Percentiles rank a stretch among this genome's conserved stretches.
phyloP scores from a whole-genome alignment of 1,140 invertebrate genomes.

The Phymorhynchus buccinoides region DNA sequence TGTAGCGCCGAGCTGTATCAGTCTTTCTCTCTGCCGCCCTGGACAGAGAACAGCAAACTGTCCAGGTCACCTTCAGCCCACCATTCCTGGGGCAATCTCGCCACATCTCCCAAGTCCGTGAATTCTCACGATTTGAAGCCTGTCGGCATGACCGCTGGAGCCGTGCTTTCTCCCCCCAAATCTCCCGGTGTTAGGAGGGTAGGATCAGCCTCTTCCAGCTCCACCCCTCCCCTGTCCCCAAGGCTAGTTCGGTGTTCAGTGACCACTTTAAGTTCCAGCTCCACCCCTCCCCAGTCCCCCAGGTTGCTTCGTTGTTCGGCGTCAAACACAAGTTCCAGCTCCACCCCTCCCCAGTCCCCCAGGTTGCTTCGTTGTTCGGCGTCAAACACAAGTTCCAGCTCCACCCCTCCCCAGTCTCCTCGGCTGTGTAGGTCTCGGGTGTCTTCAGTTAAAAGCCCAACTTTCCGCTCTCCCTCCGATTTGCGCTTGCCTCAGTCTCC shows the following conservation, averaged over 20 bases:
- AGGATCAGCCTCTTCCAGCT: not conserved
- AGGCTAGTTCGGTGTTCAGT: not conserved
- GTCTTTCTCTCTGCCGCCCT: constrained; percentile 41
- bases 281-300: constrained; percentile 29
- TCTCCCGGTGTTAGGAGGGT: constrained; percentile 9
- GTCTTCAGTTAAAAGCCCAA: not conserved
- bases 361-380: not conserved
- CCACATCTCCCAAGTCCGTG: not conserved
- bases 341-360: constrained; percentile 29
- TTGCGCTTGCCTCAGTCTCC: constrained; percentile 25
- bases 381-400: not conserved
- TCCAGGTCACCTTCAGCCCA: constrained; percentile 22
- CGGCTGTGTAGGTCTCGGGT: not conserved
- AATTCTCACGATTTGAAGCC: constrained; percentile 7
- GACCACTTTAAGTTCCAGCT: not conserved
- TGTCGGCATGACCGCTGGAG: not conserved
- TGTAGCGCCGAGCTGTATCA: constrained; percentile 41
- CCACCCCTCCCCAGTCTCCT: constrained; percentile 30
- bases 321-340: not conserved
- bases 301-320: not conserved
- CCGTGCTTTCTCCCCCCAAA: not conserved
- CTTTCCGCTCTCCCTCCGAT: constrained; percentile 7
- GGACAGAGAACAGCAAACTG: not conserved
- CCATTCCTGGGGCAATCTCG: constrained; percentile 6
- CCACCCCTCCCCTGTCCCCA: constrained; percentile 14